Percentiles rank a stretch among this genome's conserved stretches.
These are phyloP conservation scores for Epicauta chinensis DNA, from an alignment of 1,140 invertebrate genomes.

Conservation along the genomic window DNA sequence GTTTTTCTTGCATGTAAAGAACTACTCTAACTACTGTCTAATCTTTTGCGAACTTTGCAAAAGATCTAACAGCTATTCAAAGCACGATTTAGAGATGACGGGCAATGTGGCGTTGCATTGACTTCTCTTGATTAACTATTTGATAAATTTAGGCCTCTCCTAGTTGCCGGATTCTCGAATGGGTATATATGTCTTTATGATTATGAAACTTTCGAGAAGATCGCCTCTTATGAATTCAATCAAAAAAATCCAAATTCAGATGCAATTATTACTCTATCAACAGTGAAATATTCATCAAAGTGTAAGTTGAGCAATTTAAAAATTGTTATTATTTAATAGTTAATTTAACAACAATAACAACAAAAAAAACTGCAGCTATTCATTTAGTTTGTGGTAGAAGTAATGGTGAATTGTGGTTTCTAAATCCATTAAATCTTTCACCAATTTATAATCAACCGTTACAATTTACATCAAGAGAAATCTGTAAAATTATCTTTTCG, in stretches of 20 bases:
- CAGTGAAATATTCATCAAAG: conserved; percentile 46
- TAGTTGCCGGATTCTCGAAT: no score
- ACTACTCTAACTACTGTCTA: no score
- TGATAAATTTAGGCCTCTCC: no score
- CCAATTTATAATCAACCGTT: conserved; percentile 44
- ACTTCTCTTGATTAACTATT: no score
- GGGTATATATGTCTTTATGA: no score
- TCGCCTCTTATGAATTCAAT: conserved; percentile 36
- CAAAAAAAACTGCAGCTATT: conserved; percentile 39
- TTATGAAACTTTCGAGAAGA: conserved; percentile 41
- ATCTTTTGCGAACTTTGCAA: no score
- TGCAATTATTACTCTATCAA: conserved; percentile 35
- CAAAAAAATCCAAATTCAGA: conserved; percentile 12
- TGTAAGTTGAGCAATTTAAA: conserved; percentile 30
- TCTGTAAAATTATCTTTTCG: conserved; percentile 48
- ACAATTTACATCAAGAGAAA: conserved; percentile 41
- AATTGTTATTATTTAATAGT: background rate
- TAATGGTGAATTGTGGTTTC: conserved; percentile 49
- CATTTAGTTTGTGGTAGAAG: conserved; percentile 50
- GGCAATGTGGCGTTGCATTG: no score
- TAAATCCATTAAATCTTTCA: conserved; percentile 49
- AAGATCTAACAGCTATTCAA: no score
- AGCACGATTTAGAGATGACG: no score
- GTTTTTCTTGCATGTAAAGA: no score
- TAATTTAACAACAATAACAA: no score